Evolutionary conservation across 2,797 vertebrate genomes (phyloP).

Genomic region (Lacerta agilis): DNA sequence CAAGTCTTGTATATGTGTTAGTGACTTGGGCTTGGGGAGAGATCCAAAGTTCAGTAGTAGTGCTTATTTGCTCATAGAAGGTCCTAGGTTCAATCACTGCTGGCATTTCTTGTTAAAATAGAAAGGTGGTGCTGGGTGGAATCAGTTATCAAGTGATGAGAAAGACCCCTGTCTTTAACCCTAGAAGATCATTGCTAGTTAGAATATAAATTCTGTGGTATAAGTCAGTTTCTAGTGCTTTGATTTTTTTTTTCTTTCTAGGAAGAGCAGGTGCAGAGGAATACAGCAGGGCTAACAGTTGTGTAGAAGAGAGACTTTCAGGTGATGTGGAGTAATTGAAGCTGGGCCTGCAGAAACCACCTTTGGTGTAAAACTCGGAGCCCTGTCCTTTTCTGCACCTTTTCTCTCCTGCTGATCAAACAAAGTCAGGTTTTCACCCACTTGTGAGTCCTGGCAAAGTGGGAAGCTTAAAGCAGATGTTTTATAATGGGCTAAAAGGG

Average conservation of each 20-base stretch:
- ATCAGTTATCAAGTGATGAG: neutral
- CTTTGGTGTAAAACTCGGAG: neutral
- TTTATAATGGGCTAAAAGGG: neutral
- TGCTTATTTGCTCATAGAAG: neutral
- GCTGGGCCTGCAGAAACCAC: neutral
- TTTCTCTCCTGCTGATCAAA: neutral
- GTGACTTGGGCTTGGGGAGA: neutral
- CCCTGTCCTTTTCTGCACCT: neutral
- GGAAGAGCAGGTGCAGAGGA: neutral
- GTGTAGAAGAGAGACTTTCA: neutral
- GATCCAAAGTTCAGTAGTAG: neutral
- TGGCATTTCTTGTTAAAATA: neutral
- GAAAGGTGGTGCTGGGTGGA: neutral
- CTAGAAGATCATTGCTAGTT: no score
- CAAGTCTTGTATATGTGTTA: neutral
- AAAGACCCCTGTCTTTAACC: neutral
- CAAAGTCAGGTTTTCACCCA: neutral
- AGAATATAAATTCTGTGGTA: neutral
- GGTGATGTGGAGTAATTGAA: neutral
- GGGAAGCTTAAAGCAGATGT: neutral
- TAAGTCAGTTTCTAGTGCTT: neutral
- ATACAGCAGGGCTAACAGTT: neutral
- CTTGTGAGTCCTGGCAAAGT: neutral
- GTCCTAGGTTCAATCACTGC: neutral
- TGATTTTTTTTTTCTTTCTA: neutral